These are phyloP conservation scores for Chascanopsetta lugubris DNA, from an alignment of 2,113 vertebrate genomes.

Conservation along the genomic window DNA sequence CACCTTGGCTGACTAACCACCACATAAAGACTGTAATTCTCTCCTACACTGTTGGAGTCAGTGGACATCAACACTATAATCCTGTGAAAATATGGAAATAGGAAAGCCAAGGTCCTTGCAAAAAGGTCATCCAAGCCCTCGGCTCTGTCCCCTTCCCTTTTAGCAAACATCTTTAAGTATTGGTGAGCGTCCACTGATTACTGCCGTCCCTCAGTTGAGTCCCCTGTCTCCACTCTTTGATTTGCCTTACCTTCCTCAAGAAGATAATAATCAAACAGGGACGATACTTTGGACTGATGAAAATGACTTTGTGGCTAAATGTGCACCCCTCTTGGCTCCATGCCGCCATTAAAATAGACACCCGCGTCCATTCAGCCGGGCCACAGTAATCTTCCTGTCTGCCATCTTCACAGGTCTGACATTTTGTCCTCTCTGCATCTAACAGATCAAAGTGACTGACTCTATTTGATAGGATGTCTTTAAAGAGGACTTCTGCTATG, in stretches of 20 bases:
- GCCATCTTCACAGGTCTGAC: constrained; percentile 40
- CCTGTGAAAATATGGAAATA: background rate
- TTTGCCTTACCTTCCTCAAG: background rate
- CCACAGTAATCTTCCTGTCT: constrained; percentile 36
- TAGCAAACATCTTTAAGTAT: background rate
- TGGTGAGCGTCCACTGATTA: background rate
- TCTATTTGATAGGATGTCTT: constrained; percentile 12
- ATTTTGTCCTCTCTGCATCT: constrained; percentile 23
- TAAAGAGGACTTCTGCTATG: constrained; percentile 19
- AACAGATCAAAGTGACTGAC: constrained; percentile 20
- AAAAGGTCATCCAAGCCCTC: background rate
- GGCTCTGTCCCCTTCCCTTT: background rate
- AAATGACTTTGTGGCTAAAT: constrained; percentile 33
- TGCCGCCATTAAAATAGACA: constrained; percentile 42
- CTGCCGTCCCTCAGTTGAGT: background rate
- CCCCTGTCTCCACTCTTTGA: background rate
- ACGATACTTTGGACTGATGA: constrained; percentile 11
- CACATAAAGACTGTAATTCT: too few species aligned
- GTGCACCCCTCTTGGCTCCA: constrained; percentile 34
- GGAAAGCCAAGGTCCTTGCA: background rate
- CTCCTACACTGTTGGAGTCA: too few species aligned
- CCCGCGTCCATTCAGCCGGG: constrained; percentile 12
- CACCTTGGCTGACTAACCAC: too few species aligned
- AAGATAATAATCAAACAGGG: constrained; percentile 7
- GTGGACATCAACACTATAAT: background rate